Evolutionary conservation across 2,113 vertebrate species (phyloP).

Genomic region (Grammomys surdaster): DNA sequence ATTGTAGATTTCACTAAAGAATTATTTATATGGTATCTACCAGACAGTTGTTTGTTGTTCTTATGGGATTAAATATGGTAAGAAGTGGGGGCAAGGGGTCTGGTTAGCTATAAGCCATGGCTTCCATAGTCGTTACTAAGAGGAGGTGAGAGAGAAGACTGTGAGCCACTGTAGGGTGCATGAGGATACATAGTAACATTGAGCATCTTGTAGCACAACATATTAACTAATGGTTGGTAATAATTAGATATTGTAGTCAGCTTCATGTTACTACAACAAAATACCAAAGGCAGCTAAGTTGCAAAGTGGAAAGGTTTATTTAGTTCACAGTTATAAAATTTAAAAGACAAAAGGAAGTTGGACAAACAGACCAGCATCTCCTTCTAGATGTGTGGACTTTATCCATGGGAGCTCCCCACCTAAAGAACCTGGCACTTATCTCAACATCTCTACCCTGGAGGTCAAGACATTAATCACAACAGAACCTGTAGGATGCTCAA

Average conservation of each 20-base stretch:
- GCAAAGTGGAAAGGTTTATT: not conserved
- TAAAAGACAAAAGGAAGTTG: not conserved
- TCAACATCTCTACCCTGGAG: not conserved
- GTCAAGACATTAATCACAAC: not conserved
- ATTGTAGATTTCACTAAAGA: not conserved
- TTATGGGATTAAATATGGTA: not conserved
- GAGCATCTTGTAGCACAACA: not conserved
- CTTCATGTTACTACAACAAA: not conserved
- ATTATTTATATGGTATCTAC: not conserved
- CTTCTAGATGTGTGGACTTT: not conserved
- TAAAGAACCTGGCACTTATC: too few species aligned
- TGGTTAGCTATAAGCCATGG: not conserved
- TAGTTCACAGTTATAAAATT: not conserved
- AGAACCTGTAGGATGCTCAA: not conserved
- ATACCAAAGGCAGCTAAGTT: not conserved
- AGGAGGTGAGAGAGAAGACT: too few species aligned
- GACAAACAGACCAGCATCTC: not conserved
- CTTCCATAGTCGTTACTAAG: not conserved
- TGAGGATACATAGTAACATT: not conserved
- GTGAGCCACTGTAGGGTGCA: too few species aligned
- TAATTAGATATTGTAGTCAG: not conserved
- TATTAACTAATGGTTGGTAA: too few species aligned
- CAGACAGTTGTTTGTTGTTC: not conserved
- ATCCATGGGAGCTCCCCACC: not conserved
- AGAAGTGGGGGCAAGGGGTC: fast-evolving